Percentiles rank a stretch among this genome's conserved stretches.
Evolutionary conservation across 2,797 vertebrate species (phyloP).

Genomic region (Sphenopsis melanotis): DNA sequence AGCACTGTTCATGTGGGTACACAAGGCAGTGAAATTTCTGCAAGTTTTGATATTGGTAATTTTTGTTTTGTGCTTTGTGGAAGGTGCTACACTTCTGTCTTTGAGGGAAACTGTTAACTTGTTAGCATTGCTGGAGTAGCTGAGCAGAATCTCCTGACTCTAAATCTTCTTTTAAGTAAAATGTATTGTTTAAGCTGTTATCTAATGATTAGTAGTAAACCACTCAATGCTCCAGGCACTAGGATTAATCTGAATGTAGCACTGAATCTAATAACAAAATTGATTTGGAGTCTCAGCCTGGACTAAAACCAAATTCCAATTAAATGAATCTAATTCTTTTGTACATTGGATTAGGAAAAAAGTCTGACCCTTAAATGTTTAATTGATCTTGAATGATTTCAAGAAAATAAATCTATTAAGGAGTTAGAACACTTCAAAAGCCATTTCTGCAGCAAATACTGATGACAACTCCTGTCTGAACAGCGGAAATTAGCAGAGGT

Average conservation of each 20-base stretch:
- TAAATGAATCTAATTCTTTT: neutral
- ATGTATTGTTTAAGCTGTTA: neutral
- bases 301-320: neutral
- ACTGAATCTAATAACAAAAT: neutral
- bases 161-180: neutral
- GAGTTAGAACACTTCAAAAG: neutral
- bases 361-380: neutral
- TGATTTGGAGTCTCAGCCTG: neutral
- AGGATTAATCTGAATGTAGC: neutral
- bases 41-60: neutral
- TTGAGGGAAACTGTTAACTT: neutral
- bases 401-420: neutral
- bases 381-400: neutral
- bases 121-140: neutral
- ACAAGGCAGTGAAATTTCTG: neutral
- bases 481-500: constrained; percentile 95
- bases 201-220: neutral
- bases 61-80: neutral
- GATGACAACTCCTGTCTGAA: neutral
- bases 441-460: neutral
- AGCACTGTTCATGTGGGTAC: neutral
- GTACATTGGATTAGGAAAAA: neutral
- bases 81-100: neutral
- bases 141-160: neutral
- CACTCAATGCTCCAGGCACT: neutral